Percentiles rank a stretch among this genome's conserved stretches.
Conservation (phyloP, 2,797 vertebrate species). For the Momotus momota region DNA sequence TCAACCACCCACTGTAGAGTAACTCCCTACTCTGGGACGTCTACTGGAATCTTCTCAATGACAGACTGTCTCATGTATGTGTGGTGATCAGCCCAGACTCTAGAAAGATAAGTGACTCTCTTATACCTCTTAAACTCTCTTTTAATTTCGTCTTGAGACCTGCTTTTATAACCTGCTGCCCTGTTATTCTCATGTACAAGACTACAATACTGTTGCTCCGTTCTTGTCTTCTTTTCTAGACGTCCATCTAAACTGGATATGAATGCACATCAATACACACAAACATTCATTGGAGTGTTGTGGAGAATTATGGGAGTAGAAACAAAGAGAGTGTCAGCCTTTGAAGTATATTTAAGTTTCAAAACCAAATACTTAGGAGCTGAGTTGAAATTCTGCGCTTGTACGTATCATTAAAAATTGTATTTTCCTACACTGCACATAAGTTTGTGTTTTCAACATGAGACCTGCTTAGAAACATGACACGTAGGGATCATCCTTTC, state of each 20-base stretch:
- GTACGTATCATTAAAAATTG: not conserved
- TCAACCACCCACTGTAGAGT: accelerated
- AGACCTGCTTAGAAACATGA: not conserved
- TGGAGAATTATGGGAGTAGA: not conserved
- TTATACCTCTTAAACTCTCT: not conserved
- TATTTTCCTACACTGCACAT: accelerated
- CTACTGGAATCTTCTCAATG: not conserved
- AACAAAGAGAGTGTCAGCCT: not conserved
- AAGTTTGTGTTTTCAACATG: not conserved
- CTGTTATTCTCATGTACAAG: not conserved
- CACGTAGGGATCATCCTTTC: not conserved
- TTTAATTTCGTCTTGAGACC: not conserved
- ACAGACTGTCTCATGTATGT: accelerated
- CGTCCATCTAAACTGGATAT: not conserved
- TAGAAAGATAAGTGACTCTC: not conserved
- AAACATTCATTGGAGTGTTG: not conserved
- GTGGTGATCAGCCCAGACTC: not conserved
- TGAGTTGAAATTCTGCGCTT: not conserved
- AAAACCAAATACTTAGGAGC: not conserved
- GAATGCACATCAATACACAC: not conserved
- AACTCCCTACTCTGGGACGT: not conserved
- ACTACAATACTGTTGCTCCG: not conserved
- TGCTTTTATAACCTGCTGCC: not conserved
- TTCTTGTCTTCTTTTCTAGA: not conserved
- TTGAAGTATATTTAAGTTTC: not conserved